Conservation (phyloP, 2,888 invertebrate species). For the Dromius quadrimaculatus region DNA sequence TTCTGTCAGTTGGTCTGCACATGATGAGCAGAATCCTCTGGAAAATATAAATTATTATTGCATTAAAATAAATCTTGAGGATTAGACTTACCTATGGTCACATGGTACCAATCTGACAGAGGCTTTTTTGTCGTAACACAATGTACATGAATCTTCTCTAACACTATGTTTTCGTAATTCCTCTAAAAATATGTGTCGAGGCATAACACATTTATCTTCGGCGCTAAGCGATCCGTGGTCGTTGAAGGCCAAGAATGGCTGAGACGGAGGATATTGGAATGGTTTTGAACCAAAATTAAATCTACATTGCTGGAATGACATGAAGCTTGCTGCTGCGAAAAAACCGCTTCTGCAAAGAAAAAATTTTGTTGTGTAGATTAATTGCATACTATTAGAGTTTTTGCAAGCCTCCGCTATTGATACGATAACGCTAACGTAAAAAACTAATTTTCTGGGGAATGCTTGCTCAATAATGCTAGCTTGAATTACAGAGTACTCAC, state of each 20-base stretch:
- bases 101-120: slow-evolving; percentile 83
- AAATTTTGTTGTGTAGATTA: no score
- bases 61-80: background rate
- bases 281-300: slow-evolving; percentile 91
- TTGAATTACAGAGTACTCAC: no score
- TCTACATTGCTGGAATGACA: slow-evolving; percentile 95
- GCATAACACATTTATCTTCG: slow-evolving; percentile 83
- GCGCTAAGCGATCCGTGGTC: slow-evolving; percentile 79
- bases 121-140: slow-evolving; percentile 87
- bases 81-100: slow-evolving; percentile 78
- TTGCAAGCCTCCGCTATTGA: no score
- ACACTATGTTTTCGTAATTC: slow-evolving; percentile 80
- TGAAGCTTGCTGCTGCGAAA: slow-evolving; percentile 95
- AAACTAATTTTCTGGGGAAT: no score
- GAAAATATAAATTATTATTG: slow-evolving; percentile 59
- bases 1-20: slow-evolving; percentile 81
- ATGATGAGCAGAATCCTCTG: slow-evolving; percentile 87
- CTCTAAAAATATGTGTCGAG: slow-evolving; percentile 83
- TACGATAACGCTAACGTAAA: no score
- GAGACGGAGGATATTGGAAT: slow-evolving; percentile 81
- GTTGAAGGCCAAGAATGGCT: slow-evolving; percentile 81
- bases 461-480: no score
- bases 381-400: no score
- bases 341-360: slow-evolving; percentile 79
- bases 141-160: slow-evolving; percentile 85